phyloP scores from a whole-genome alignment of 2,888 invertebrate species.

The Allygus modestus region DNA sequence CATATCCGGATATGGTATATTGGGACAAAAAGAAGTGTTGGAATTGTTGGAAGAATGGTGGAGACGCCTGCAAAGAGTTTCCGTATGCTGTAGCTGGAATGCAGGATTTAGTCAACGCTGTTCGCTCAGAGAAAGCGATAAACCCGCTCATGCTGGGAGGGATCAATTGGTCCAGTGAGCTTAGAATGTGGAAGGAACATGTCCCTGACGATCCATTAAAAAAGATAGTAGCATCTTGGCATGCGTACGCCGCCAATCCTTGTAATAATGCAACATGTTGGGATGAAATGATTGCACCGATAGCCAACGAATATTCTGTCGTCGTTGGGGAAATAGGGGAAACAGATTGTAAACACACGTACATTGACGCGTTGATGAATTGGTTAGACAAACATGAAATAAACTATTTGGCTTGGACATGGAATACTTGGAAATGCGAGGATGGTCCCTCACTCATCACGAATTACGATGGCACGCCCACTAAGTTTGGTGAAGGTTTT shows the following conservation, averaged over 20 bases:
- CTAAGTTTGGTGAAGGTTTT: background rate
- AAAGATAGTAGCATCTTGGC: background rate
- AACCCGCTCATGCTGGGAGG: slow-evolving; percentile 1
- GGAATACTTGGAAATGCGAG: background rate
- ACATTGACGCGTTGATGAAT: background rate
- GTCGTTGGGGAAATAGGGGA: slow-evolving; percentile 26
- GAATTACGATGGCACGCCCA: background rate
- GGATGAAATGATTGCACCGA: background rate
- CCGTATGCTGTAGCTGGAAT: background rate
- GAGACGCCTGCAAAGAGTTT: background rate
- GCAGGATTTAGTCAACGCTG: slow-evolving; percentile 35
- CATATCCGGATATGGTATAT: background rate
- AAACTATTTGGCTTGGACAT: background rate
- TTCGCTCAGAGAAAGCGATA: background rate
- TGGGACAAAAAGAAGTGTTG: background rate
- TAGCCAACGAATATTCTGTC: background rate
- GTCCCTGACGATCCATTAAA: background rate
- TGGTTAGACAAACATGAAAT: background rate
- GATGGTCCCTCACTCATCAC: background rate
- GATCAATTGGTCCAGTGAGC: background rate
- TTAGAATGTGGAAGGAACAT: background rate
- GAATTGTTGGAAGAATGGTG: slow-evolving; percentile 13
- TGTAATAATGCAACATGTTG: background rate
- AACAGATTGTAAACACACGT: background rate
- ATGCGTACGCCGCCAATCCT: background rate